These are phyloP conservation scores for Tipula lateralis DNA, from an alignment of 2,888 invertebrate genomes.

Conservation along the genomic window DNA sequence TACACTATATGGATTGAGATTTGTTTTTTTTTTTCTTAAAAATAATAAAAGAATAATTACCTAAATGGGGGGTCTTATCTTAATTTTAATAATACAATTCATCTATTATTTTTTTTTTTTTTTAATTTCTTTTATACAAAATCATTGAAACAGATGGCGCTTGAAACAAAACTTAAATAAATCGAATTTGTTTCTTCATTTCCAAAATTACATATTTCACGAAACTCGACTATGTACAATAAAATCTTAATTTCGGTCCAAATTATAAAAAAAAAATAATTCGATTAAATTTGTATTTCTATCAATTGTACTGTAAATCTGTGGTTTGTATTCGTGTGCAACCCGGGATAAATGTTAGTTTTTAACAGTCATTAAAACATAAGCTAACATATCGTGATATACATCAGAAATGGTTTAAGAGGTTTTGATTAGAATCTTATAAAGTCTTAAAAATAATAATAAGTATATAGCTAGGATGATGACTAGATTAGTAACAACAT, in stretches of 20 bases:
- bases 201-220: conserved; percentile 1
- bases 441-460: too few species aligned
- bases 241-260: not conserved
- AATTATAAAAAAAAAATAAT: not conserved
- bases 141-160: conserved; percentile 19
- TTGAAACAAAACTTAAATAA: not conserved
- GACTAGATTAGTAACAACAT: too few species aligned
- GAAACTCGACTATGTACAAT: not conserved
- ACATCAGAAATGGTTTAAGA: not conserved
- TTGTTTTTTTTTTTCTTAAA: not conserved
- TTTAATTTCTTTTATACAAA: conserved; percentile 7
- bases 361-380: not conserved
- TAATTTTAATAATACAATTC: not conserved
- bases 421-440: not conserved
- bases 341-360: not conserved
- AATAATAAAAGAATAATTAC: not conserved
- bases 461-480: too few species aligned
- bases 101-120: not conserved
- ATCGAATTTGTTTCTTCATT: not conserved
- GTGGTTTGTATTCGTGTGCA: not conserved
- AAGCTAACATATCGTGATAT: not conserved
- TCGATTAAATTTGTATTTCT: too few species aligned
- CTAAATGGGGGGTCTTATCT: conserved; percentile 24
- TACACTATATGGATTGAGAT: not conserved
- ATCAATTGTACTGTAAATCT: not conserved